These are phyloP conservation scores for Caenorhabditis sinica DNA, from an alignment of 2,888 invertebrate species.

Conservation along the genomic window DNA sequence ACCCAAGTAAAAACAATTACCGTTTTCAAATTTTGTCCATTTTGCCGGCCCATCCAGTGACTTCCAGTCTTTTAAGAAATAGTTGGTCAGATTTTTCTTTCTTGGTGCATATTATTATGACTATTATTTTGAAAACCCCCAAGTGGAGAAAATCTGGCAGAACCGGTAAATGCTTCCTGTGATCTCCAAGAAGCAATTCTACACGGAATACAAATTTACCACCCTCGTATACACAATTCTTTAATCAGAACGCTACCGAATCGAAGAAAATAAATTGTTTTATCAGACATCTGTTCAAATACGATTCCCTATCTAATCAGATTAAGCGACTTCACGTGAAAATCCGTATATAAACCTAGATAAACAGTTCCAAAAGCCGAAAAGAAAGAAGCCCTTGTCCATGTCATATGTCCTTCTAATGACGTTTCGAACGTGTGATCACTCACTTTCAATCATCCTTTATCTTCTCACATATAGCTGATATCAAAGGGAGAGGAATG, in stretches of 20 bases:
- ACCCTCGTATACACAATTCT: not conserved
- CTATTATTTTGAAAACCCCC: no score
- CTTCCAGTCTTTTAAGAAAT: no score
- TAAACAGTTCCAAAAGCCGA: constrained; percentile 20
- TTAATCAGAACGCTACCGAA: not conserved
- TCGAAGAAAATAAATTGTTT: not conserved
- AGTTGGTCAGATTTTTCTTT: no score
- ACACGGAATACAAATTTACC: not conserved
- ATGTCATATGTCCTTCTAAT: constrained; percentile 30
- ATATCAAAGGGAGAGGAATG: not conserved
- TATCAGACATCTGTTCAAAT: not conserved
- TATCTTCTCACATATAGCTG: constrained; percentile 18
- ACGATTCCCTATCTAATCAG: not conserved
- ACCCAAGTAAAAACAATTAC: no score
- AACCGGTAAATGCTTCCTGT: no score
- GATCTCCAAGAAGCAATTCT: not conserved
- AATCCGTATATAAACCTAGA: constrained; percentile 21
- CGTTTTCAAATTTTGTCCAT: no score
- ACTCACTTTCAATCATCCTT: constrained; percentile 34
- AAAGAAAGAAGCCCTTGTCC: constrained; percentile 14
- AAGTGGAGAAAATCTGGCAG: no score
- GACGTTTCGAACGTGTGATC: constrained; percentile 43
- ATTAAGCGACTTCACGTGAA: constrained; percentile 40
- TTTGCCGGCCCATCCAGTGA: no score
- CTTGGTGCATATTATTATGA: no score